Percentiles rank a stretch among this genome's conserved stretches.
These are phyloP conservation scores for Epicauta chinensis DNA, from an alignment of 1,140 invertebrate species.

Conservation along the genomic window DNA sequence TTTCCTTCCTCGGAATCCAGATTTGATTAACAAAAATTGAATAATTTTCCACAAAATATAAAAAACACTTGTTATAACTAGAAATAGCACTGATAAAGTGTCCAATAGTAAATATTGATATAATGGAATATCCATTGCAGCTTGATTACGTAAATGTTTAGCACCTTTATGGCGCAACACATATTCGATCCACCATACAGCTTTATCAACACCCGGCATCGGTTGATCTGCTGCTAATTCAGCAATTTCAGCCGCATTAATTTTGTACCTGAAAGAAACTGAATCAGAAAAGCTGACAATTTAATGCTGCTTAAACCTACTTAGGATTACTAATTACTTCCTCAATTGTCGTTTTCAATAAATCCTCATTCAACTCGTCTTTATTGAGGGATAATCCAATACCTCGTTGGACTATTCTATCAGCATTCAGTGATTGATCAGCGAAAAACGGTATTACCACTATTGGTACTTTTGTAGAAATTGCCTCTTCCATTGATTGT, in stretches of 20 bases:
- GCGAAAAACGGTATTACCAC: constrained; percentile 47
- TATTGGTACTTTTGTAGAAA: constrained; percentile 48
- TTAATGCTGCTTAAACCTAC: constrained; percentile 20
- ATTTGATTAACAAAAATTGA: too few species aligned
- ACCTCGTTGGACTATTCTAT: constrained; percentile 36
- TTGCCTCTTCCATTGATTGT: constrained; percentile 46
- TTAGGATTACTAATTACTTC: constrained; percentile 31
- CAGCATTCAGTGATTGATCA: constrained; percentile 47
- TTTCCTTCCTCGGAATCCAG: too few species aligned
- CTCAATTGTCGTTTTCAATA: constrained; percentile 24
- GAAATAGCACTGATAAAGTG: not conserved
- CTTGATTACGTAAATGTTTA: constrained; percentile 36
- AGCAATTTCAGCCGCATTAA: not conserved
- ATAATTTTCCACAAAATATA: too few species aligned
- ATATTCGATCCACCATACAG: constrained; percentile 48
- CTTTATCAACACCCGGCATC: constrained; percentile 27
- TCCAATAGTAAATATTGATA: constrained; percentile 10
- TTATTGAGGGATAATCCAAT: constrained; percentile 34
- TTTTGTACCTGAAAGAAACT: not conserved
- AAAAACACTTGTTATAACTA: too few species aligned
- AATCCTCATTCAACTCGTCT: constrained; percentile 31
- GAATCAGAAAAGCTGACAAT: too few species aligned
- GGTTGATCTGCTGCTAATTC: constrained; percentile 36
- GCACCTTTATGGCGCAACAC: constrained; percentile 45
- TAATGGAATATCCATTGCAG: constrained; percentile 30